phyloP scores from a whole-genome alignment of 1,140 invertebrate genomes.

The Musca vetustissima region DNA sequence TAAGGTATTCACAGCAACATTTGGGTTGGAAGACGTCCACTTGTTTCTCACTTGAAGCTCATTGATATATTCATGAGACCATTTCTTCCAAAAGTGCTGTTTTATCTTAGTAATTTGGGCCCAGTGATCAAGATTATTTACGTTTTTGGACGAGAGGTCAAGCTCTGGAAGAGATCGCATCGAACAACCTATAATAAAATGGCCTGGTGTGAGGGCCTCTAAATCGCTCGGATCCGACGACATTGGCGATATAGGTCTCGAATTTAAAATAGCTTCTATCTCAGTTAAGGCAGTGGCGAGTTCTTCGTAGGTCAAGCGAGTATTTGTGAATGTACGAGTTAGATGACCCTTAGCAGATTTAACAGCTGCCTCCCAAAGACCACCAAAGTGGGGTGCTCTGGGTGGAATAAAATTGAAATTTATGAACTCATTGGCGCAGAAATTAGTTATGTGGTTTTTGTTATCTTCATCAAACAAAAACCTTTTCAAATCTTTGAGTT shows the following conservation, averaged over 20 bases:
- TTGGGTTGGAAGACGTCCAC: conserved; percentile 33
- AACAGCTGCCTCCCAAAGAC: conserved; percentile 2
- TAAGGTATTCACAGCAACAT: conserved; percentile 38
- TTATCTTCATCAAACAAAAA: no score
- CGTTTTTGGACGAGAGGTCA: no score
- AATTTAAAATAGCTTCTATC: not conserved
- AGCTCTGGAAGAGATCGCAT: not conserved
- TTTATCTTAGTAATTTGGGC: no score
- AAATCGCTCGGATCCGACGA: not conserved
- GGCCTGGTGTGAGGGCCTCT: not conserved
- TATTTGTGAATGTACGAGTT: not conserved
- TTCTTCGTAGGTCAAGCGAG: not conserved
- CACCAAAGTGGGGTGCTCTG: conserved; percentile 11
- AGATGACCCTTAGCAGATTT: not conserved
- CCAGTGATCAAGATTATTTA: no score
- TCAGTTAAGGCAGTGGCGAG: not conserved
- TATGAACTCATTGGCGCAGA: not conserved
- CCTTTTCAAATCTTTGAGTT: no score
- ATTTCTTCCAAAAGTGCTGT: conserved; percentile 28
- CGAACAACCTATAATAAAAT: not conserved
- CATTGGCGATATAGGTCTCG: not conserved
- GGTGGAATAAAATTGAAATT: conserved; percentile 7
- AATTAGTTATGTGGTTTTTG: no score
- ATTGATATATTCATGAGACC: conserved; percentile 37
- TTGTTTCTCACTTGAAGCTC: conserved; percentile 43